phyloP scores from a whole-genome alignment of 1,140 invertebrate species.

The Drosophila persimilis region DNA sequence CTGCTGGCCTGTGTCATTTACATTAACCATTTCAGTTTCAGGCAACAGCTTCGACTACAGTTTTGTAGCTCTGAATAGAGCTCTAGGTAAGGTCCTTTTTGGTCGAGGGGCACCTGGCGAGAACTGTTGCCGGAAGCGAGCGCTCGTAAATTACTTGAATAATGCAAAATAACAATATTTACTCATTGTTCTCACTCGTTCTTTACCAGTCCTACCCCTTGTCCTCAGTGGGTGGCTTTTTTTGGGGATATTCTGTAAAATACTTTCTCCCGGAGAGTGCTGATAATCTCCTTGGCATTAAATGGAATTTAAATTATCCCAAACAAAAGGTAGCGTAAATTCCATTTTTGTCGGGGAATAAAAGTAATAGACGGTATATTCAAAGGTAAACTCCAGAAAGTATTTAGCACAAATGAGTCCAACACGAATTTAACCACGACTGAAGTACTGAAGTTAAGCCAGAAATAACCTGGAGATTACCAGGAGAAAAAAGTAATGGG shows the following conservation, averaged over 20 bases:
- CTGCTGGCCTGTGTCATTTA: constrained; percentile 51
- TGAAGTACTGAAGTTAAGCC: too few species aligned
- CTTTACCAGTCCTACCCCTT: background rate
- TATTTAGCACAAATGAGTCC: too few species aligned
- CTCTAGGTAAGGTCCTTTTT: background rate
- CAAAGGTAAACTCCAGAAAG: background rate
- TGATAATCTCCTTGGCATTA: constrained; percentile 35
- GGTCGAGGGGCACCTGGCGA: background rate
- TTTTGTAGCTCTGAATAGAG: background rate
- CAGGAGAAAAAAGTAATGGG: too few species aligned
- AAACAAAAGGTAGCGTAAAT: constrained; percentile 16
- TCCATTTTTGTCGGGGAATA: background rate
- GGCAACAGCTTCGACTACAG: constrained; percentile 11
- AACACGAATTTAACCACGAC: too few species aligned
- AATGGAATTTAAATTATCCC: constrained; percentile 45
- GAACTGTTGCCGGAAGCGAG: constrained; percentile 50
- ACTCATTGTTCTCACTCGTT: constrained; percentile 55
- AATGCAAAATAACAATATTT: constrained; percentile 80
- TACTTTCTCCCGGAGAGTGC: background rate
- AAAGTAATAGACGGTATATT: constrained; percentile 13
- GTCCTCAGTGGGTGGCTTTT: background rate
- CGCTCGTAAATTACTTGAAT: constrained; percentile 77
- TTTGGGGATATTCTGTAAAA: background rate
- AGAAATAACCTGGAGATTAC: too few species aligned
- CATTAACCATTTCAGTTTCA: constrained; percentile 46